Percentiles rank a stretch among this genome's conserved stretches.
Evolutionary conservation across 2,113 vertebrate species (phyloP).

Genomic region (Gopherus evgoodei): DNA sequence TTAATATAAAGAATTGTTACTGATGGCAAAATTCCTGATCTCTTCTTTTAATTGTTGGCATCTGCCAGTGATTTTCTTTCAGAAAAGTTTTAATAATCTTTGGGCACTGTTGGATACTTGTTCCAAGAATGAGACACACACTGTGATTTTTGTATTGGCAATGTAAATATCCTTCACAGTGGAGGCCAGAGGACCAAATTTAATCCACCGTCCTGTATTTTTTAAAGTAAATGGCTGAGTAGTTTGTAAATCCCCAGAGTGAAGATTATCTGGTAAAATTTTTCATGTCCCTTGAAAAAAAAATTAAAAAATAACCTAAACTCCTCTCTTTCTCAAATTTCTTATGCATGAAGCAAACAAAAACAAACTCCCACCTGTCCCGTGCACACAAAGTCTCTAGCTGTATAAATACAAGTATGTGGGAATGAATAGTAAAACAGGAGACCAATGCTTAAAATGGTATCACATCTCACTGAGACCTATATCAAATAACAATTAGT

Average conservation of each 20-base stretch:
- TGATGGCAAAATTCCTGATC: background rate
- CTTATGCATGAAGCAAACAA: background rate
- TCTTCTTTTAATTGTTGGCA: slow-evolving; percentile 13
- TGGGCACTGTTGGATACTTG: background rate
- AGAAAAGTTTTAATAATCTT: background rate
- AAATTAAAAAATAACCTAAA: background rate
- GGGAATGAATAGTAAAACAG: background rate
- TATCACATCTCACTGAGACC: background rate
- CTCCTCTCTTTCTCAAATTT: background rate
- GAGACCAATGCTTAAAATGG: background rate
- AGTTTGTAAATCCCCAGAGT: background rate
- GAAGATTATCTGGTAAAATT: background rate
- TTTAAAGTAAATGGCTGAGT: background rate
- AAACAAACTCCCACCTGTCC: background rate
- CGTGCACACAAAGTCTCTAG: background rate
- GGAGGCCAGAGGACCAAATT: background rate
- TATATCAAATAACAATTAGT: background rate
- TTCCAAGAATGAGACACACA: background rate
- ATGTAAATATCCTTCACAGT: background rate
- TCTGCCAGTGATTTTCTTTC: background rate
- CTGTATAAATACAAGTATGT: background rate
- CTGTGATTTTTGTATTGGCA: background rate
- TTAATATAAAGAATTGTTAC: slow-evolving; percentile 2
- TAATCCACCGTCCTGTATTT: background rate
- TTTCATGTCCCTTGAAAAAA: background rate